Evolutionary conservation across 2,797 vertebrate genomes (phyloP).

Genomic region (Galagoides demidoff): DNA sequence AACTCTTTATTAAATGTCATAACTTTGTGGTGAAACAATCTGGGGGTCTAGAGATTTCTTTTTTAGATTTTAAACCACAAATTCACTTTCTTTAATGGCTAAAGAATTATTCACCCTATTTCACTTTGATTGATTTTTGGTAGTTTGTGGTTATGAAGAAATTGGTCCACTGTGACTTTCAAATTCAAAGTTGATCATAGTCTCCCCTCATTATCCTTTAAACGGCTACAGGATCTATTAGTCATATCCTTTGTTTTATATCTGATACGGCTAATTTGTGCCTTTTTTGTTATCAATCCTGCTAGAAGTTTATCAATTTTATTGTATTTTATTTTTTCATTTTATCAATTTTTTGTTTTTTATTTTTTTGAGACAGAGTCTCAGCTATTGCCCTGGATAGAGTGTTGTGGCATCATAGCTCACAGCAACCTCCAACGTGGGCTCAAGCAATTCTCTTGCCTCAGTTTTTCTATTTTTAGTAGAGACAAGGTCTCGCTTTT

Average conservation of each 20-base stretch:
- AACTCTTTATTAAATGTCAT: neutral
- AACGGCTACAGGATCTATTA: neutral
- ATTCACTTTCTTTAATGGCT: neutral
- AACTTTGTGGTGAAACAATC: neutral
- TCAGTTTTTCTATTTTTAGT: no score
- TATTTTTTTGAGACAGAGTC: no score
- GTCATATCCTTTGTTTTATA: neutral
- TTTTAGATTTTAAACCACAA: neutral
- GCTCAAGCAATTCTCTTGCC: no score
- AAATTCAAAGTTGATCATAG: neutral
- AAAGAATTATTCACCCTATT: neutral
- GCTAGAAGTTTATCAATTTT: constrained; percentile 6
- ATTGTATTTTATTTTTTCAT: neutral
- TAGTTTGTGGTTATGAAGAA: neutral
- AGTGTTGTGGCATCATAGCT: no score
- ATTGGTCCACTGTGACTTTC: neutral
- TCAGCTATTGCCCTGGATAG: no score
- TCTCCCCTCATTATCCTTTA: neutral
- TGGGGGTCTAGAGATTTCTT: neutral
- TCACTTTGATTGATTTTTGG: neutral
- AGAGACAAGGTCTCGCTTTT: no score
- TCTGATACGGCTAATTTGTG: neutral
- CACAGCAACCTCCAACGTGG: no score
- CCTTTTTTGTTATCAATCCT: neutral
- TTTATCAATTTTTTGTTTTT: no score